A percentile compares a stretch with the other conserved stretches of the same genome.
phyloP scores from a whole-genome alignment of 2,113 vertebrate genomes.

The Tringa solitaria region DNA sequence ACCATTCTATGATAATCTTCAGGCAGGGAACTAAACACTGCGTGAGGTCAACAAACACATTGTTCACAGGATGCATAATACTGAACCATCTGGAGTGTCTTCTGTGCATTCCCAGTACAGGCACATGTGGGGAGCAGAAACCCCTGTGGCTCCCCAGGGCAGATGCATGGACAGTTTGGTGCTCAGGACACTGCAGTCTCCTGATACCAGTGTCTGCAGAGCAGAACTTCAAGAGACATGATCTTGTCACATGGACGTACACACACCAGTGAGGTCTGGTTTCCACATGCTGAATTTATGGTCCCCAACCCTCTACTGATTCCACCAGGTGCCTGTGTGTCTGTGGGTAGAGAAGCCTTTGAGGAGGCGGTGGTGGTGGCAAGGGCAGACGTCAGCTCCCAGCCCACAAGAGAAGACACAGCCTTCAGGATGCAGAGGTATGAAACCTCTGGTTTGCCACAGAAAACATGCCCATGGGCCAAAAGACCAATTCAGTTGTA shows the following conservation, averaged over 20 bases:
- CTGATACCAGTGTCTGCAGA: not conserved
- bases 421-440: not conserved
- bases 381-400: not conserved
- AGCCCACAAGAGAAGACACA: not conserved
- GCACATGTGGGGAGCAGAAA: not conserved
- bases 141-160: fast-evolving
- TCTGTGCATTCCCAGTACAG: not conserved
- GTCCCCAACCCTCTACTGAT: not conserved
- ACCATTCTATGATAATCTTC: not conserved
- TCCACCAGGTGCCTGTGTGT: not conserved
- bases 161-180: not conserved
- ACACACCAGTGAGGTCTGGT: fast-evolving
- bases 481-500: not conserved
- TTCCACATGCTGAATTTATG: not conserved
- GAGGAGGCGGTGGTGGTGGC: not conserved
- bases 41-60: not conserved
- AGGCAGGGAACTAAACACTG: not conserved
- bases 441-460: not conserved
- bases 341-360: not conserved
- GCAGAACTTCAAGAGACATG: not conserved
- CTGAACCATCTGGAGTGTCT: not conserved
- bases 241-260: fast-evolving
- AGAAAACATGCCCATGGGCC: not conserved
- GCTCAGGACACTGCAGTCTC: not conserved
- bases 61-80: not conserved